Base-by-base conservation (phyloP, 1,140 invertebrate genomes). In the Lordiphosa mommai region DNA sequence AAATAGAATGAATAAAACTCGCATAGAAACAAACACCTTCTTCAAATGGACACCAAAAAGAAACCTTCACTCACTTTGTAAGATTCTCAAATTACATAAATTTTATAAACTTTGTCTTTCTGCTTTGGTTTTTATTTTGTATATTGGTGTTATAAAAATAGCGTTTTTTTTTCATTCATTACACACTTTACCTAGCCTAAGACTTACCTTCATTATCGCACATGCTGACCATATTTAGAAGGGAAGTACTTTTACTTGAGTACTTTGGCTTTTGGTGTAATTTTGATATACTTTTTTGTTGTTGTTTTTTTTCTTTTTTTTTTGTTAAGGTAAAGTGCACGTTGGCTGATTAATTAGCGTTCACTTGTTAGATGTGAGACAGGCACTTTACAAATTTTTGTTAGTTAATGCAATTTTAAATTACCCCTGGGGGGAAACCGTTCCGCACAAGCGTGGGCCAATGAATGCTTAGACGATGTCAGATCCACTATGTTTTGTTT, bases 121-220 rank as follows among this genome's bases (percentile, higher is more conserved):
- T 27, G 23, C 7, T 27, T 27, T 27, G 23, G 23, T 7, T 27
- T 27, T 27, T 23, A 1, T 5, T 23, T 23, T n/a, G n/a, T n/a
- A n/a, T 27, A 27, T 27, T 0, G 23, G 23, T 7, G 23, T 27
- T 27, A 12, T 12, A 34, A 34, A 10, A 23, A 44, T 20, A 10
- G 6, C 1, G n/a, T 27, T 38, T 33, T 66, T n/a, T n/a, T n/a
- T 43, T 50, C 43, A 36, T 17, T 38, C 33, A 23, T 41, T 41
- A 7, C n/a, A 20, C 61, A 38, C 59, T 40, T 33, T 10, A 17
- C 17, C n/a, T n/a, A n/a, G n/a, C n/a, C n/a, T n/a, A n/a, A 3
- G 12, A 66, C 51, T 56, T 34, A 67, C 63, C 63, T 44, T 67
- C 63, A 44, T 44, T 67, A 46, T 67, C 63, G 38, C 63, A 33